Conservation (phyloP, 2,113 vertebrate genomes). For the Entelurus aequoreus region DNA sequence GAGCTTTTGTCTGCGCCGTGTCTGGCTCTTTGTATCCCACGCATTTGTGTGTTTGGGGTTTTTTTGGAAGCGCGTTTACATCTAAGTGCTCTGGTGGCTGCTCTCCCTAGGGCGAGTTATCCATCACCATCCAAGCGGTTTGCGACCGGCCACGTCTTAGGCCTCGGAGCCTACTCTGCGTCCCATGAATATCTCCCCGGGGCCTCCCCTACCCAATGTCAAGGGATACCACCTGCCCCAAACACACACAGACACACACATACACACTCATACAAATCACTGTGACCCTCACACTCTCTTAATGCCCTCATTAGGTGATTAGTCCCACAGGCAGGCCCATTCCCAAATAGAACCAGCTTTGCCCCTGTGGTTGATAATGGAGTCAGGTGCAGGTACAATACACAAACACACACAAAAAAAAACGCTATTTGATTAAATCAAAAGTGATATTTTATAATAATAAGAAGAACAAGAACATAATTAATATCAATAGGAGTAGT, state of each 20-base stretch:
- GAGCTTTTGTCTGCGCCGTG: constrained; percentile 50
- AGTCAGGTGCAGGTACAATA: constrained; percentile 24
- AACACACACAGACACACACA: constrained; percentile 16
- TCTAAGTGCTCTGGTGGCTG: constrained; percentile 58
- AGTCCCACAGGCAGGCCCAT: constrained; percentile 54
- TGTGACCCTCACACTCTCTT: constrained; percentile 62
- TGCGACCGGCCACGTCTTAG: constrained; percentile 55
- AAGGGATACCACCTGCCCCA: constrained; percentile 62
- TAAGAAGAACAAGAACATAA: too few relatives aligned
- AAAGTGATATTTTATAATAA: too few relatives aligned
- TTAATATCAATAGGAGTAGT: too few relatives aligned
- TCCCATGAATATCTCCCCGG: constrained; percentile 49
- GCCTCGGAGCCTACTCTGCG: constrained; percentile 55
- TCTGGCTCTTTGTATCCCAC: constrained; percentile 49
- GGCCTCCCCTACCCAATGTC: constrained; percentile 33
- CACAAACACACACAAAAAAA: constrained; percentile 4
- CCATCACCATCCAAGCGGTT: constrained; percentile 67
- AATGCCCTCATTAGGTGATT: constrained; percentile 72
- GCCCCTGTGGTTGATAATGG: constrained; percentile 27
- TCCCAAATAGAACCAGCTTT: constrained; percentile 39
- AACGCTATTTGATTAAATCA: too few relatives aligned
- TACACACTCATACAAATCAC: constrained; percentile 47
- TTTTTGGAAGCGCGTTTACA: constrained; percentile 50
- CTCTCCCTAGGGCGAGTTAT: constrained; percentile 71
- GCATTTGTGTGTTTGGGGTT: constrained; percentile 35